These are phyloP conservation scores for Solenopsis fugax DNA, from an alignment of 1,140 invertebrate genomes.

Conservation along the genomic window DNA sequence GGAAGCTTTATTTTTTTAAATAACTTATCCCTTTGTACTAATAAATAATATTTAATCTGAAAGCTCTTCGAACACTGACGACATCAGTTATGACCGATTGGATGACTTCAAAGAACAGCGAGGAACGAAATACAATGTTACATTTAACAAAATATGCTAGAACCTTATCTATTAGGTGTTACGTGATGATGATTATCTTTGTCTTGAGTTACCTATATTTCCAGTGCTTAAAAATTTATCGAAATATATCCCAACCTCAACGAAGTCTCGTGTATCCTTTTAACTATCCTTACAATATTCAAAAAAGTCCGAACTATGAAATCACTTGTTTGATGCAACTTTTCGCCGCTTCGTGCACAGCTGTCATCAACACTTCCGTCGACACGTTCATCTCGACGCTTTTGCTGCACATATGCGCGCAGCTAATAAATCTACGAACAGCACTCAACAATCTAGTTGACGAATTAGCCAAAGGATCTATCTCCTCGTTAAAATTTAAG, in stretches of 20 bases:
- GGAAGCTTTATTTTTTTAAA: neutral
- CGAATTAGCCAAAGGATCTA: neutral
- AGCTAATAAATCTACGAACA: conserved; percentile 64
- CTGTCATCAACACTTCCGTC: neutral
- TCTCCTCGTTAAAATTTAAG: conserved; percentile 12
- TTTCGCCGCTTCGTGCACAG: neutral
- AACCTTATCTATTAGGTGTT: neutral
- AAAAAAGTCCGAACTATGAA: conserved; percentile 84
- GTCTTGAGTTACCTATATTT: neutral
- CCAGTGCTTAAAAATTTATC: neutral
- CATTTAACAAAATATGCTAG: neutral
- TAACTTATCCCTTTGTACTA: neutral
- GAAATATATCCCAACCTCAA: neutral
- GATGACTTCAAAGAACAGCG: neutral
- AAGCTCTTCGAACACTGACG: conserved; percentile 36
- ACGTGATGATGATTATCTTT: neutral
- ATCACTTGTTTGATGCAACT: conserved; percentile 84
- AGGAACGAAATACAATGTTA: conserved; percentile 23
- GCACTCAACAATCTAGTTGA: conserved; percentile 51
- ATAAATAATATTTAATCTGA: neutral
- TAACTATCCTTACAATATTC: conserved; percentile 81
- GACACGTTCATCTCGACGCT: conserved; percentile 71
- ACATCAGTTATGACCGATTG: conserved; percentile 13
- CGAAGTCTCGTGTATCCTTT: neutral
- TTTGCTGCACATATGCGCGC: conserved; percentile 71